Percentiles rank a stretch among this genome's conserved stretches.
phyloP scores from a whole-genome alignment of 92 coral and sea anemone species.

The Epizoanthus scotinus region DNA sequence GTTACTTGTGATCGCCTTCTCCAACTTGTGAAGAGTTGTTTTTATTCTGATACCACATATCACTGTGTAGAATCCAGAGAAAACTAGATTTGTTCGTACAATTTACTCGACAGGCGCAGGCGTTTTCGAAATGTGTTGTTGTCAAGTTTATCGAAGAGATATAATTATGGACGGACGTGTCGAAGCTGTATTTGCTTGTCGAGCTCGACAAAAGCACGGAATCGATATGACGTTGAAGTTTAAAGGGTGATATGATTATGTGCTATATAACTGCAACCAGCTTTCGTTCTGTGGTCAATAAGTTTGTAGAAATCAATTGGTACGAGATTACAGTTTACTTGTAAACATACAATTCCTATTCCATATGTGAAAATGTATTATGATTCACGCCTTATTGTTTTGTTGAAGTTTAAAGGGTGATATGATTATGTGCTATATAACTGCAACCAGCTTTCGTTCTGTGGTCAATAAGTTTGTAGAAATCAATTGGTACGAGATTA shows the following conservation, averaged over 20 bases:
- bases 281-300: too few relatives aligned
- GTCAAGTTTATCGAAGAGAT: not conserved
- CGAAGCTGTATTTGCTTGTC: not conserved
- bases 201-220: not conserved
- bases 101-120: not conserved
- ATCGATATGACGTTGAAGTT: not conserved
- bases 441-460: too few relatives aligned
- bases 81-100: not conserved
- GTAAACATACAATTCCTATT: too few relatives aligned
- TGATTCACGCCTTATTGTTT: not conserved
- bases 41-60: not conserved
- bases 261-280: too few relatives aligned
- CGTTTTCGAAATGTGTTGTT: not conserved
- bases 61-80: not conserved
- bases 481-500: too few relatives aligned
- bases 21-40: not conserved
- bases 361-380: too few relatives aligned
- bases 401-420: slow-evolving; percentile 62
- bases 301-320: too few relatives aligned
- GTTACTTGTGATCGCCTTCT: not conserved
- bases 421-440: too few relatives aligned
- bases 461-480: too few relatives aligned
- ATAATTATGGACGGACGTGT: too few relatives aligned
- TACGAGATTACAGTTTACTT: too few relatives aligned
- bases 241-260: not conserved